Base-by-base conservation (phyloP, 2,797 vertebrate species). In the Melanotaenia parkinsoni region DNA sequence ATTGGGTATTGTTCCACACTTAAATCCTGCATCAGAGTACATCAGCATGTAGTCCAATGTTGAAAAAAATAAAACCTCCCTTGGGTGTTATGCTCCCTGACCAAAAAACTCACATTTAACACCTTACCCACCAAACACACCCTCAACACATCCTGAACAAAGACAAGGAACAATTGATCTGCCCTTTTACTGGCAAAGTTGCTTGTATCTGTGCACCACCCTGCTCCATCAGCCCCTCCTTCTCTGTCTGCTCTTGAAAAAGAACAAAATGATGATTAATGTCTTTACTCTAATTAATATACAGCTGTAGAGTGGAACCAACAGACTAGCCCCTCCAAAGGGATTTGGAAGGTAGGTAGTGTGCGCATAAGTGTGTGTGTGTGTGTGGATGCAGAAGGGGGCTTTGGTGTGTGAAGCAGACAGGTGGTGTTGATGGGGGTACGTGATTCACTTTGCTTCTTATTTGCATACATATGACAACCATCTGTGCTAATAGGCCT, bases 391-490 rank as follows among this genome's bases (percentile, higher is more conserved):
- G 78, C 28, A 9, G 61, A 58, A 72, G 47, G 54, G 61, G 67
- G 58, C 72, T 57, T 62, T 78, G 80, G 84, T 72, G 92, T 70
- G 89, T 87, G 91, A 94, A 95, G 94, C 94, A 95, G 96, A 96
- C 97, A 97, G 97, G 97, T 98, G 97, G 96, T 89, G 95, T 87
- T 90, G 92, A 92, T 90, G 96, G 92, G 93, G 94, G 94, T 94
- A 95, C 90, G 93, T 94, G 96, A 96, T 97, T 97, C 96, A 96
- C 95, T 97, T 96, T 96, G 94, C 94, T 96, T 93, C 95, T 95
- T 92, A 98, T 99, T 97, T 99, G 96, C 98, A 99, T 98, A 97
- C 96, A 98, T 97, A 97, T 97, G 96, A 98, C 96, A 97, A 94
- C 96, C 98, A 99, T 99, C 98, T 98, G 97, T 94, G 96, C 96